These are phyloP conservation scores for Anastrepha obliqua DNA, from an alignment of 1,140 invertebrate species.

Conservation along the genomic window DNA sequence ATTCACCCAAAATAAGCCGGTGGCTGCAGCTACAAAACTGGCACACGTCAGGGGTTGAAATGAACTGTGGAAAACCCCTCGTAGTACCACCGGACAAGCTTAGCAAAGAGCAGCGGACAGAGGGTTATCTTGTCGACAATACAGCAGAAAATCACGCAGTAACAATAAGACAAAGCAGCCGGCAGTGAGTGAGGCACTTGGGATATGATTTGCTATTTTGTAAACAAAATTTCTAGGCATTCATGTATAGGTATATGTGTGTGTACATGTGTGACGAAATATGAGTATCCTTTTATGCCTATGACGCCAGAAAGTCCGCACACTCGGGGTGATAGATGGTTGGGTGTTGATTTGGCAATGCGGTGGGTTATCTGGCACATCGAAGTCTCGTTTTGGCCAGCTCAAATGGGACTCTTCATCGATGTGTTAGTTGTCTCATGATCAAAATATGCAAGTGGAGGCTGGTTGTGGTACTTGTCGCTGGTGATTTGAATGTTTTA, in stretches of 20 bases:
- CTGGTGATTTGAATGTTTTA: neutral
- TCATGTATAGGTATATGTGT: neutral
- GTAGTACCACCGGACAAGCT: neutral
- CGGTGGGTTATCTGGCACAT: neutral
- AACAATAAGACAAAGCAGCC: conserved; percentile 9
- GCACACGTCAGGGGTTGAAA: conserved; percentile 36
- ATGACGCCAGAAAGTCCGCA: neutral
- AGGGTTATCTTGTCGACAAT: neutral
- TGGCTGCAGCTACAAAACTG: neutral
- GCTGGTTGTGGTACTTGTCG: neutral
- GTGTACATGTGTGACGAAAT: neutral
- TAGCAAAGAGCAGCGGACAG: neutral
- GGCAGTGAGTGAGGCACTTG: neutral
- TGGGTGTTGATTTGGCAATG: conserved; percentile 12
- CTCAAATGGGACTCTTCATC: neutral
- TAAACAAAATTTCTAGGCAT: conserved; percentile 25
- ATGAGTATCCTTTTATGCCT: neutral
- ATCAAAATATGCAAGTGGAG: neutral
- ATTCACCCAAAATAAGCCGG: conserved; percentile 40
- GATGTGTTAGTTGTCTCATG: neutral
- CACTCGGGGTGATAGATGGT: neutral
- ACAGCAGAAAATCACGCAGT: conserved; percentile 37
- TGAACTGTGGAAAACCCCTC: neutral
- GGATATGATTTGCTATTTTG: conserved; percentile 50
- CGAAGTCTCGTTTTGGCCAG: neutral